phyloP scores from a whole-genome alignment of 2,888 invertebrate species.

The Ernsta delagoae region DNA sequence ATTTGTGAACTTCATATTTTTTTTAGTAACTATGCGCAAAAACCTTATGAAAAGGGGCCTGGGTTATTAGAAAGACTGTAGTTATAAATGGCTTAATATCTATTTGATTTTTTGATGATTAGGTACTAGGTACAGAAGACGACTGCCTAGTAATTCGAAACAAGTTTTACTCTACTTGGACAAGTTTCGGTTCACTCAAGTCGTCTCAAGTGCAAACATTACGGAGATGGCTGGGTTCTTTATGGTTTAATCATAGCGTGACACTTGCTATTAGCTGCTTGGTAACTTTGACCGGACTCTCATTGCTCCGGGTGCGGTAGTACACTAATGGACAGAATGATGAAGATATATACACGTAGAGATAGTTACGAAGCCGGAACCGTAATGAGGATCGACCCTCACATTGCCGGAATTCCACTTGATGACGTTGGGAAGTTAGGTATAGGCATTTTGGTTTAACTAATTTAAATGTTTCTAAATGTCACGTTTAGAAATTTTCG shows the following conservation, averaged over 20 bases:
- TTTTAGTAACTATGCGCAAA: too few species aligned
- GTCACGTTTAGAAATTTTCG: too few species aligned
- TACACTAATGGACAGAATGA: neutral
- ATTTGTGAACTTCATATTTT: too few species aligned
- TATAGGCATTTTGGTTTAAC: neutral
- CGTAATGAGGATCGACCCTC: neutral
- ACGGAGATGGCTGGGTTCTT: neutral
- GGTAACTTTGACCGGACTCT: neutral
- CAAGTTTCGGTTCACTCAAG: too few species aligned
- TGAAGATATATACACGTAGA: neutral
- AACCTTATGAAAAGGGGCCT: too few species aligned
- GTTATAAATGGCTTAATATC: too few species aligned
- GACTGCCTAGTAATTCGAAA: too few species aligned
- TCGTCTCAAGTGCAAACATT: neutral
- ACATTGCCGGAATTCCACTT: neutral
- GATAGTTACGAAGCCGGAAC: neutral
- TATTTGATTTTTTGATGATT: too few species aligned
- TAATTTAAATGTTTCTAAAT: neutral
- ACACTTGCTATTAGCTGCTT: neutral
- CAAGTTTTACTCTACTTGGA: too few species aligned
- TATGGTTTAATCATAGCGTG: neutral
- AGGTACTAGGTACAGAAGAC: too few species aligned
- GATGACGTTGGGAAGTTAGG: neutral
- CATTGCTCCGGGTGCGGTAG: neutral
- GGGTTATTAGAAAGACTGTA: too few species aligned